These are phyloP conservation scores for Ormyrus nitidulus DNA, from an alignment of 2,888 invertebrate genomes.

Conservation along the genomic window DNA sequence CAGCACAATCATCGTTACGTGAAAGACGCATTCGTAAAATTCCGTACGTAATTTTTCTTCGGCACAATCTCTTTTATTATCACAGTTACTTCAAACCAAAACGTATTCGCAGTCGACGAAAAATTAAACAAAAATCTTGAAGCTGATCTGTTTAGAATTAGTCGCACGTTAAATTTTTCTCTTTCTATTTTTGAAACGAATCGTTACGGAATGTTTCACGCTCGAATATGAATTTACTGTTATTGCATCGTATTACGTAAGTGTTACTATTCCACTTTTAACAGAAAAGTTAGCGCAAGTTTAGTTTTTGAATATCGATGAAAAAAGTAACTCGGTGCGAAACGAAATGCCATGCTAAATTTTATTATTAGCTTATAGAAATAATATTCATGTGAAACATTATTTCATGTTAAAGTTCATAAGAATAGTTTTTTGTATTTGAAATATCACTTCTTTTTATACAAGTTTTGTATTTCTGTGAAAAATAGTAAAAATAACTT, in stretches of 20 bases:
- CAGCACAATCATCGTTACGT: constrained; percentile 20
- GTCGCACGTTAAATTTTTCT: constrained; percentile 11
- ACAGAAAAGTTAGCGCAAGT: constrained; percentile 15
- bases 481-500: background rate
- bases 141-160: constrained; percentile 17
- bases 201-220: constrained; percentile 42
- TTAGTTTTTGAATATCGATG: constrained; percentile 22
- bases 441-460: constrained; percentile 29
- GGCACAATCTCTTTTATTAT: constrained; percentile 56
- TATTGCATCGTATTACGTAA: constrained; percentile 37
- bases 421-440: background rate
- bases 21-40: constrained; percentile 36
- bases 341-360: background rate
- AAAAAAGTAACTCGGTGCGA: constrained; percentile 29
- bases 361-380: background rate
- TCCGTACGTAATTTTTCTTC: constrained; percentile 42
- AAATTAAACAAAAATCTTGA: constrained; percentile 2
- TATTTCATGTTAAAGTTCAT: background rate
- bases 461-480: constrained; percentile 10
- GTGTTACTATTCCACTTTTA: constrained; percentile 22
- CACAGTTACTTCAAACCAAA: constrained; percentile 55
- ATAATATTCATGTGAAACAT: background rate
- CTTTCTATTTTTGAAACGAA: constrained; percentile 19
- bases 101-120: constrained; percentile 29
- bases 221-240: constrained; percentile 19